Base-by-base conservation (phyloP, 2,797 vertebrate genomes). In the Myiotriccus ornatus region DNA sequence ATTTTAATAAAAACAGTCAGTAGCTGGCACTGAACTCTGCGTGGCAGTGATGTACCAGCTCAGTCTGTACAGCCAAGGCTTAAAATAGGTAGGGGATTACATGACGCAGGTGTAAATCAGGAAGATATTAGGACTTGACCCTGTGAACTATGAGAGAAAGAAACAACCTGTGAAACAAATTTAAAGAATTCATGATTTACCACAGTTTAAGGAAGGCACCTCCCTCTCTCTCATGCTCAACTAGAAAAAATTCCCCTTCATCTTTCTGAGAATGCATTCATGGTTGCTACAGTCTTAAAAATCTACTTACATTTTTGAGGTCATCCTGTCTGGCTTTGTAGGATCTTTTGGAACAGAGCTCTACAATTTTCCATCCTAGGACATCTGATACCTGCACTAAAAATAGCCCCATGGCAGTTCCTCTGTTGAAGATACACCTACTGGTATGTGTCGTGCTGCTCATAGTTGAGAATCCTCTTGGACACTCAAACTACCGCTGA, bases 371-470 rank as follows among this genome's bases (percentile, higher is more conserved):
- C 96, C 92, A 94, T 49, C 75, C 71, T 82, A 88, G 63, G 94
- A 94, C 63, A 95, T 95, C 60, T 37, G 89, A 95, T 94, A 96
- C 70, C 92, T 76, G 32, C 59, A 43, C 89, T 86, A 94, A 93
- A 95, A 96, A 95, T 95, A 96, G 83, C 28, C 39, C 32, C 2
- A 7, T 68, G 56, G 76, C 82, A 84, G 76, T 91, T 95, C 47
- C 83, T 80, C 91, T 92, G 82, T 91, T 94, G 76, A 89, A 88
- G 92, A 97, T 94, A 89, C 80, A 95, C 92, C 96, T 96, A 96
- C 95, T 83, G 62, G 53, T 70, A 86, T 94, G 56, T 37, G 74
- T 90, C 62, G 0, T 74, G 73, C 80, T 94, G 85, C 77, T 93
- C 96, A 90, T 91, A 90, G 70, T 21, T 95, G 20, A 93, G 49